Base-by-base conservation (phyloP, 1,140 invertebrate species). In the Zelostemma sp. region DNA sequence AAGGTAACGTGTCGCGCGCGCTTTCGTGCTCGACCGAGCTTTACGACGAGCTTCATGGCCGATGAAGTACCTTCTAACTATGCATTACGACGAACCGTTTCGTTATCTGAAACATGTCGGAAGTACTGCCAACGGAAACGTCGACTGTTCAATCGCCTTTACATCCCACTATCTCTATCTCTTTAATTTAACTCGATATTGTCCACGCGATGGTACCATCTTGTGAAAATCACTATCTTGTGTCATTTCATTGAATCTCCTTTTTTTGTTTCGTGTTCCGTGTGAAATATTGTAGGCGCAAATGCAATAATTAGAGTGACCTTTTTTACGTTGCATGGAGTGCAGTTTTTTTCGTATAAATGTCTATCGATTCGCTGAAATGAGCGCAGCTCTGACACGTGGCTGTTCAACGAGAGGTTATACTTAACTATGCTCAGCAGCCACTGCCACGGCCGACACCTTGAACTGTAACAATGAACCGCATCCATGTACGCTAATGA, bases 391-490 rank as follows among this genome's bases (percentile, higher is more conserved):
- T 35, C 43, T 55, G 62, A 71, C 63, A 71, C 68, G 63, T 66
- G 68, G 63, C 54, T 58, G 59, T n/a, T 66, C 53, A 54, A 62
- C 62, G 57, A 62, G 62, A 62, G 58, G 57, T 61, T 62, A 63
- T 53, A 63, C 58, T 71, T 54, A 71, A 66, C 68, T 62, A 66
- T 62, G 57, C 68, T 56, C 53, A 70, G 47, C 53, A 41, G 48
- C 48, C 68, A 70, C 48, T 70, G 61, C 56, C 62, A 69, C 59
- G 61, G 58, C 17, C 68, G 47, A 31, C 62, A 50, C 70, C 73
- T 73, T 75, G 67, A 75, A 73, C 70, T 65, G 58, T 68, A 72
- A 70, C 61, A 71, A 75, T 75, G 73, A 75, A 73, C 68, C 54
- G 49, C 59, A 56, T 67, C 49, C 43, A 61, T 51, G 48, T 40